Evolutionary conservation across 2,888 invertebrate species (phyloP).

Genomic region (Drosophila subsilvestris): DNA sequence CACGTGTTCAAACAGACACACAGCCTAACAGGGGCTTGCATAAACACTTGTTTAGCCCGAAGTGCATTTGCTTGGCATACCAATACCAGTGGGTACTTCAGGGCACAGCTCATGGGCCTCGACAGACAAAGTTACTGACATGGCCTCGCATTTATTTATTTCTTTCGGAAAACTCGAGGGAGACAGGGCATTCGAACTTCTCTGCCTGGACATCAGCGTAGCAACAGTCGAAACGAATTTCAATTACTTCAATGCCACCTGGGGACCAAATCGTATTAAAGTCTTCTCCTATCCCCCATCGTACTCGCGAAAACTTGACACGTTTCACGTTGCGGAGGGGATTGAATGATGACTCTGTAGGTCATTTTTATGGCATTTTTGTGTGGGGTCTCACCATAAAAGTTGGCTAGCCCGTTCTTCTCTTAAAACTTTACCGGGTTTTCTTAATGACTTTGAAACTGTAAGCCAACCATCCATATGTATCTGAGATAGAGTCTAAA

Average conservation of each 20-base stretch:
- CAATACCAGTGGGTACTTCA: no score
- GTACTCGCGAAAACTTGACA: background rate
- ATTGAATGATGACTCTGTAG: conserved; percentile 40
- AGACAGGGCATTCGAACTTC: conserved; percentile 6
- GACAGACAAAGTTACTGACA: background rate
- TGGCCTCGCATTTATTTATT: background rate
- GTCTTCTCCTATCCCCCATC: conserved; percentile 21
- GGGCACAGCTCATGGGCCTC: background rate
- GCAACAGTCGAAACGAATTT: conserved; percentile 45
- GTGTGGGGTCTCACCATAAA: conserved; percentile 16
- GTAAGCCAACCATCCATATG: conserved; percentile 32
- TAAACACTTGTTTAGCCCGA: background rate
- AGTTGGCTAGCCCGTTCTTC: conserved; percentile 24
- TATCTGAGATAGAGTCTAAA: conserved; percentile 11
- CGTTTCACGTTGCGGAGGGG: no score
- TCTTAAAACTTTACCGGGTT: conserved; percentile 34
- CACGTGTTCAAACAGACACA: no score
- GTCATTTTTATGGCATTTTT: conserved; percentile 29
- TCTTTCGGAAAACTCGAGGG: background rate
- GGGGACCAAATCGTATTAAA: conserved; percentile 29
- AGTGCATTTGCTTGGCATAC: background rate
- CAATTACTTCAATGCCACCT: conserved; percentile 51
- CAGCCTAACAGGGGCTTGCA: background rate
- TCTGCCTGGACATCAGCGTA: conserved; percentile 13
- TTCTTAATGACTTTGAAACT: conserved; percentile 71